Evolutionary conservation across 1,140 invertebrate species (phyloP).

Genomic region (Zaprionus davidi): DNA sequence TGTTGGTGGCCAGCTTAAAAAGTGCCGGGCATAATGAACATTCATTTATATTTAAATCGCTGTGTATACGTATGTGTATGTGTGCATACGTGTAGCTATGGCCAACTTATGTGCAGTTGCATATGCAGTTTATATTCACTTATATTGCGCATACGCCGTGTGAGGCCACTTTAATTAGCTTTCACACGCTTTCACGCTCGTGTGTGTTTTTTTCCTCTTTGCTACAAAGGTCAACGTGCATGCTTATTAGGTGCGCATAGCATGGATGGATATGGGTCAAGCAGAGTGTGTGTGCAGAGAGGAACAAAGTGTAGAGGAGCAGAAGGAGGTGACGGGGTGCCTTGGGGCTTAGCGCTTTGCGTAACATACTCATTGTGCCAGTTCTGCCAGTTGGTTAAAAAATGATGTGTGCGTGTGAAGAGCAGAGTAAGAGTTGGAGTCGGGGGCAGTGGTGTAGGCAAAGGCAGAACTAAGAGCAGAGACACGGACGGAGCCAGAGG

Average conservation of each 20-base stretch:
- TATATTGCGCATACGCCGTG: constrained; percentile 17
- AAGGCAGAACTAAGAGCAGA: background rate
- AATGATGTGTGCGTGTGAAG: constrained; percentile 63
- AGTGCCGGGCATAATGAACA: background rate
- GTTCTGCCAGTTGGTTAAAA: constrained; percentile 51
- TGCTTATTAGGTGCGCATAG: constrained; percentile 30
- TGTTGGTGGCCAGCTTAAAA: background rate
- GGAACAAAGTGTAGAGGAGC: background rate
- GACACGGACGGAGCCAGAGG: background rate
- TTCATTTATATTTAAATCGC: constrained; percentile 11
- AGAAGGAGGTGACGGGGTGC: background rate
- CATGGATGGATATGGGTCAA: constrained; percentile 33
- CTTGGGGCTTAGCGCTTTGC: constrained; percentile 4
- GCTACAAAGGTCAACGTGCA: constrained; percentile 34
- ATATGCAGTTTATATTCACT: constrained; percentile 8
- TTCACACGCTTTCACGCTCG: constrained; percentile 15
- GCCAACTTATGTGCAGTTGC: background rate
- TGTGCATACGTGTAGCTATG: background rate
- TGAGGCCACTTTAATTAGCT: constrained; percentile 19
- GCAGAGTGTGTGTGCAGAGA: background rate
- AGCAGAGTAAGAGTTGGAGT: background rate
- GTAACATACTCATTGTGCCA: background rate
- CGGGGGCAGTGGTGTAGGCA: constrained; percentile 13
- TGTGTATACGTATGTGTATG: background rate
- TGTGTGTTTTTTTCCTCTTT: constrained; percentile 4